These are phyloP conservation scores for Montipora sp. DNA, from an alignment of 64 coral and sea anemone genomes.

Conservation along the genomic window DNA sequence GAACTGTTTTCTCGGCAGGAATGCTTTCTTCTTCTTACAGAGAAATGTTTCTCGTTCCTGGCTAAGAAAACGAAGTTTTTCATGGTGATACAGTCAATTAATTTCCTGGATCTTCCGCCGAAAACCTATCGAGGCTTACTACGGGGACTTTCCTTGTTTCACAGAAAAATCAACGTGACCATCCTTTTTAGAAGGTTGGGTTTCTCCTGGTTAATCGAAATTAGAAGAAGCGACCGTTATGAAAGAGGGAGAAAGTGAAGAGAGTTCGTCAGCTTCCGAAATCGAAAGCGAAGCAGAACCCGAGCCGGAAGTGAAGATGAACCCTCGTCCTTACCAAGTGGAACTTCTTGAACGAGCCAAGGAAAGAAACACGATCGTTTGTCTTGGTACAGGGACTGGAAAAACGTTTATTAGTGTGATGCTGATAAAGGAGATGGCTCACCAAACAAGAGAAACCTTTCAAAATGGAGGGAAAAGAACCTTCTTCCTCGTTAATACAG, in stretches of 20 bases:
- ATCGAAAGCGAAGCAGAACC: not conserved
- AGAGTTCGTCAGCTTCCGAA: not conserved
- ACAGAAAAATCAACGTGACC: too few species aligned
- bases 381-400: conserved; percentile 91
- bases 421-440: conserved; percentile 84
- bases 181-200: too few species aligned
- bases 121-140: too few species aligned
- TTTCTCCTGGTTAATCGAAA: too few species aligned
- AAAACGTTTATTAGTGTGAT: conserved; percentile 98
- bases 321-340: conserved; percentile 82
- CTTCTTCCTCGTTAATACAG: conserved; percentile 96
- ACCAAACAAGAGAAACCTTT: conserved; percentile 62
- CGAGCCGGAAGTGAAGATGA: not conserved
- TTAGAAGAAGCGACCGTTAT: too few species aligned
- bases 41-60: too few species aligned
- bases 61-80: too few species aligned
- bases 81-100: too few species aligned
- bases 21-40: too few species aligned
- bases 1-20: too few species aligned
- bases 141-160: too few species aligned
- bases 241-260: not conserved
- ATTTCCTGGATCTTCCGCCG: too few species aligned
- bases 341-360: conserved; percentile 76
- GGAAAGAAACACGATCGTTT: conserved; percentile 87
- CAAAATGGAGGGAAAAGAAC: conserved; percentile 83